phyloP scores from a whole-genome alignment of 2,797 vertebrate species.

The Benthosema pterotum region DNA sequence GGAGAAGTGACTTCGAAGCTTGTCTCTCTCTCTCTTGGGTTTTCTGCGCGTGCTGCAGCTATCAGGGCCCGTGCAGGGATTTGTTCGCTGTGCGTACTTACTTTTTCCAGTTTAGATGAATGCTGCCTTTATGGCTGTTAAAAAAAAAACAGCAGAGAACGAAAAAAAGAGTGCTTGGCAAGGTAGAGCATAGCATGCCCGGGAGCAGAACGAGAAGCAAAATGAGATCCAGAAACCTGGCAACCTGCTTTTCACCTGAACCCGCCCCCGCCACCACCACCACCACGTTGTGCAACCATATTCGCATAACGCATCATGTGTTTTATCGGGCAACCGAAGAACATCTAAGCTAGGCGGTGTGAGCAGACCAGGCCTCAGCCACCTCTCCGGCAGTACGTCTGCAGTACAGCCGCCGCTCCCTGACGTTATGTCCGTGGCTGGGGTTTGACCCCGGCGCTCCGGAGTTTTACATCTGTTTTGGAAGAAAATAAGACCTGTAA shows the following conservation, averaged over 20 bases:
- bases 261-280: too few species aligned
- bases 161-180: constrained; percentile 73
- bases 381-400: constrained; percentile 29
- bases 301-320: constrained; percentile 59
- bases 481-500: constrained; percentile 31
- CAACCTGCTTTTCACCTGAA: constrained; percentile 74
- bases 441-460: constrained; percentile 36
- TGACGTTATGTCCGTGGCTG: constrained; percentile 40
- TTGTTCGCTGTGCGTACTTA: constrained; percentile 59
- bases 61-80: constrained; percentile 56
- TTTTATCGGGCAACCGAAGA: constrained; percentile 68
- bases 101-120: constrained; percentile 79
- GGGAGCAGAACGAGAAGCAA: constrained; percentile 75
- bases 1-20: constrained; percentile 57
- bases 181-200: constrained; percentile 64
- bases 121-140: constrained; percentile 76
- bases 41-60: constrained; percentile 54
- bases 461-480: constrained; percentile 45
- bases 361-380: constrained; percentile 23
- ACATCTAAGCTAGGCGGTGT: neutral
- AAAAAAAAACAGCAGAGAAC: too few species aligned
- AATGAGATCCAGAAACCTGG: constrained; percentile 83
- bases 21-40: constrained; percentile 47
- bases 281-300: constrained; percentile 57
- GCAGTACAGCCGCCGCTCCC: constrained; percentile 42